phyloP scores from a whole-genome alignment of 2,888 invertebrate genomes.

The Cancer borealis region DNA sequence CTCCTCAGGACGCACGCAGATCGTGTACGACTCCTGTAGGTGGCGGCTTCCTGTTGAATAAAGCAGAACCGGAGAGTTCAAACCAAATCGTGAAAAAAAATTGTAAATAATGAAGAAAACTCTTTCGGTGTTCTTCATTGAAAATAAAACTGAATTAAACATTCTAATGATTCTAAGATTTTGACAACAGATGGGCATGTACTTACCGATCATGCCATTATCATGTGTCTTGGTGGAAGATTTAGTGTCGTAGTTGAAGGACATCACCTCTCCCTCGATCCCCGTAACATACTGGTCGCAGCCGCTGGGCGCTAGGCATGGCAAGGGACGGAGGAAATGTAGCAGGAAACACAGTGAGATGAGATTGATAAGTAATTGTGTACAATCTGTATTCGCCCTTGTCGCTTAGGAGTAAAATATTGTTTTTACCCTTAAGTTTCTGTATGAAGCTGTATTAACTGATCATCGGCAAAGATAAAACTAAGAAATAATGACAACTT shows the following conservation, averaged over 20 bases:
- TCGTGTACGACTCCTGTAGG: slow-evolving; percentile 64
- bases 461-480: background rate
- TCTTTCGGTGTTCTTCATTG: background rate
- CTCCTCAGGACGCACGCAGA: slow-evolving; percentile 53
- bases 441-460: background rate
- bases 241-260: slow-evolving; percentile 49
- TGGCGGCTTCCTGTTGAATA: slow-evolving; percentile 55
- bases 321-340: background rate
- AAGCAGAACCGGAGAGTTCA: background rate
- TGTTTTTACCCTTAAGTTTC: background rate
- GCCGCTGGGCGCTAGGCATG: slow-evolving; percentile 36
- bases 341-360: background rate
- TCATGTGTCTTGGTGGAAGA: background rate
- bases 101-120: background rate
- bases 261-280: slow-evolving; percentile 29
- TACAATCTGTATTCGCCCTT: background rate
- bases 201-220: background rate
- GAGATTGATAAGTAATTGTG: background rate
- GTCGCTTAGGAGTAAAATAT: background rate
- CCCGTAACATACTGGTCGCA: slow-evolving; percentile 52
- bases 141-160: background rate
- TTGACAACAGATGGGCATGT: background rate
- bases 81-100: background rate
- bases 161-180: background rate
- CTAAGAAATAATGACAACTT: background rate